phyloP scores from a whole-genome alignment of 2,113 vertebrate species.

The Oxygymnocypris stewartii region DNA sequence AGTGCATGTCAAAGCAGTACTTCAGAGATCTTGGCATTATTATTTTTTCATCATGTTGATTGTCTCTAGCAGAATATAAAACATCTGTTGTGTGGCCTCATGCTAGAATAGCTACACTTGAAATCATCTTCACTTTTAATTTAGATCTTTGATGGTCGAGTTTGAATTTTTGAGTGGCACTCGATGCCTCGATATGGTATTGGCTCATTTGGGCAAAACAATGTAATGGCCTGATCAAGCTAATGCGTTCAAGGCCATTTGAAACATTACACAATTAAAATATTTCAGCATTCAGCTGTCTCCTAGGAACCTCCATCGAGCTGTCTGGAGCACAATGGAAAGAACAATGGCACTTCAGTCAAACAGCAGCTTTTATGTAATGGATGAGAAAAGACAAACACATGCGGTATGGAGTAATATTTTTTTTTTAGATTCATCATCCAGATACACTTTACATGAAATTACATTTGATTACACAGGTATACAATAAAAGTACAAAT shows the following conservation, averaged over 20 bases:
- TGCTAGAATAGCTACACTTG: neutral
- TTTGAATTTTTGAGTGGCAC: neutral
- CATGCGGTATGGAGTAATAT: neutral
- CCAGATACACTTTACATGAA: constrained; percentile 14
- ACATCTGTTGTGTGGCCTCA: neutral
- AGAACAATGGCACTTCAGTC: constrained; percentile 41
- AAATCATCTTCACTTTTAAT: constrained; percentile 9
- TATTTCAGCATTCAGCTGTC: constrained; percentile 33
- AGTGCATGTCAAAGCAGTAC: neutral
- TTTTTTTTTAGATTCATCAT: neutral
- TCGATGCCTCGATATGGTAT: constrained; percentile 38
- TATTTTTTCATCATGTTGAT: neutral
- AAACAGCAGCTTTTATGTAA: constrained; percentile 27
- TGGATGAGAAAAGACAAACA: neutral
- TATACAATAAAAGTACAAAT: constrained; percentile 40
- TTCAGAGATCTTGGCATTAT: neutral
- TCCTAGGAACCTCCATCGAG: neutral
- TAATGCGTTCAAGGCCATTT: constrained; percentile 42
- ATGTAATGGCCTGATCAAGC: constrained; percentile 35
- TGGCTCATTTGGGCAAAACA: constrained; percentile 38
- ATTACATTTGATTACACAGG: constrained; percentile 36
- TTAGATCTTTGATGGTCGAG: neutral
- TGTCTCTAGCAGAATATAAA: neutral
- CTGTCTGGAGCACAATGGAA: constrained; percentile 8
- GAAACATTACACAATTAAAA: constrained; percentile 41